Base-by-base conservation (phyloP, 2,113 vertebrate species). In the Poeciliopsis retropinna region DNA sequence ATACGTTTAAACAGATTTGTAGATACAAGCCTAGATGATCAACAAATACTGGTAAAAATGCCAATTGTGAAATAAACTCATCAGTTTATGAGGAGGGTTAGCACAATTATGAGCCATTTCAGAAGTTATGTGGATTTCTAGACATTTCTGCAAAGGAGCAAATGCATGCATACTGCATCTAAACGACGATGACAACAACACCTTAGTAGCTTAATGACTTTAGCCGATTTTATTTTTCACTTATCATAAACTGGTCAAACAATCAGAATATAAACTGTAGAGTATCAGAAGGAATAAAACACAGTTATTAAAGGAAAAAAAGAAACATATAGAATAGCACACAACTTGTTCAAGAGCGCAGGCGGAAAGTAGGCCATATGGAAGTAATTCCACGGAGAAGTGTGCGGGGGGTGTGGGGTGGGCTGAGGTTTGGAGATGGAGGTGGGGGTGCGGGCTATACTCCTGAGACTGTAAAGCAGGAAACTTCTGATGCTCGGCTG, bases 311-410 rank as follows among this genome's bases (percentile, higher is more conserved):
- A 30, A 76, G 76, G 68, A 80, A 86, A 86, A 54, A 54, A 9
- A 89, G 85, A 41, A 87, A 76, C 70, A 78, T 89, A 89, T 85
- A 92, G 84, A 82, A 90, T 89, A 62, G 67, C 68, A 65, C 80
- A 83, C 85, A 80, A 83, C 75, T 89, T 89, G 82, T 90, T 88
- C 62, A 30, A 85, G 57, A 85, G 91, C 44, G 84, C 88, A 70
- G 85, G 84, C 61, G 67, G 85, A 93, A 94, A 94, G 81, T 94
- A 94, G 92, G 93, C 92, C 93, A 94, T 79, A 92, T 92, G 92
- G 90, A 93, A 94, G 85, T 92, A 93, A 94, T 93, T 92, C 89
- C 72, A 78, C 67, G 85, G 85, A 85, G 82, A 57, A 57, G 22
- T 22, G 88, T 81, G 68, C 74, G 80, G 81, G 81, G 79, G 75